A percentile compares a stretch with the other conserved stretches of the same genome.
phyloP scores from a whole-genome alignment of 2,888 invertebrate species.

The Escarpia spicata region DNA sequence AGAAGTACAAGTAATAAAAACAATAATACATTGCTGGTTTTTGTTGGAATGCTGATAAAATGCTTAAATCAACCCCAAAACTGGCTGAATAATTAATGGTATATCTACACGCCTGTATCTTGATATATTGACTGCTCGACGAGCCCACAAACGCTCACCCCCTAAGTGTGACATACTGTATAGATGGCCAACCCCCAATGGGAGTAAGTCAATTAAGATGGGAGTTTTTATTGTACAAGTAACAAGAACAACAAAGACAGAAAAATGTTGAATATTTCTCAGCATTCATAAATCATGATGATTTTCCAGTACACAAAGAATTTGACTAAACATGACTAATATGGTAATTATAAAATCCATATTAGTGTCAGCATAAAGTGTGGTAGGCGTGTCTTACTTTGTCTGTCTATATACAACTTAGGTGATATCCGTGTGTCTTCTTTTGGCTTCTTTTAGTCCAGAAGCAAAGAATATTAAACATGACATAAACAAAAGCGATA shows the following conservation, averaged over 20 bases:
- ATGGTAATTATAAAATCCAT: background rate
- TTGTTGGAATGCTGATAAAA: too few relatives aligned
- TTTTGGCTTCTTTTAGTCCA: background rate
- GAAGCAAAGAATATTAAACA: background rate
- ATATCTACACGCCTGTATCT: too few relatives aligned
- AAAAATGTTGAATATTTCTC: background rate
- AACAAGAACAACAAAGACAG: background rate
- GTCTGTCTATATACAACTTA: background rate
- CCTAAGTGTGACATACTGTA: too few relatives aligned
- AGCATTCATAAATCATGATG: background rate
- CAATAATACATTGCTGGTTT: too few relatives aligned
- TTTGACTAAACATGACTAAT: background rate
- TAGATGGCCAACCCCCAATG: too few relatives aligned
- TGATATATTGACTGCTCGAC: too few relatives aligned
- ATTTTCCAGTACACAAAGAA: background rate
- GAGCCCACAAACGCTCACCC: too few relatives aligned
- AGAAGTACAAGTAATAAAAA: too few relatives aligned
- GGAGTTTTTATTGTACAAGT: background rate
- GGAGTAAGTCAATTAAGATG: too few relatives aligned
- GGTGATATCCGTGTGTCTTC: background rate
- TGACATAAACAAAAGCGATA: conserved; percentile 12
- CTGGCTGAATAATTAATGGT: too few relatives aligned
- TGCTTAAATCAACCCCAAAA: too few relatives aligned
- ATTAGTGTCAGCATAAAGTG: background rate
- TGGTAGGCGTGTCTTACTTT: background rate